phyloP scores from a whole-genome alignment of 2,888 invertebrate species.

The Quadroppia sp. region DNA sequence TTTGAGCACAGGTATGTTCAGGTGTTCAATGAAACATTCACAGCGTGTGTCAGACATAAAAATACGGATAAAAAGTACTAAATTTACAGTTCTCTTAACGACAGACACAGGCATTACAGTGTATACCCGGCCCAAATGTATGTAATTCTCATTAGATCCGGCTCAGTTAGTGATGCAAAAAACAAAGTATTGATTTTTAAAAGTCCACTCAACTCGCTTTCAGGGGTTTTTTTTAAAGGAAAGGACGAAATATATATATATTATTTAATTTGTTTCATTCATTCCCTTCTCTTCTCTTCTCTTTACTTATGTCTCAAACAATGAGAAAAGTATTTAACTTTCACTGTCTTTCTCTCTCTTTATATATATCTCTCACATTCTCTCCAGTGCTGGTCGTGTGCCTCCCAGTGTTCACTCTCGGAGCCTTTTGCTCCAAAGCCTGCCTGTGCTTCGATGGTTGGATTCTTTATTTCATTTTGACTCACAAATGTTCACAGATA shows the following conservation, averaged over 20 bases:
- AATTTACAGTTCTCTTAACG: conserved; percentile 27
- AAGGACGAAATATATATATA: not conserved
- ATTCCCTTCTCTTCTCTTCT: not conserved
- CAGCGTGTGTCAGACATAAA: conserved; percentile 21
- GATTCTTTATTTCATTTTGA: conserved; percentile 34
- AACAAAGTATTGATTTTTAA: conserved; percentile 23
- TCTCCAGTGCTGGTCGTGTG: not conserved
- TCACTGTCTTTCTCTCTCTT: conserved; percentile 18
- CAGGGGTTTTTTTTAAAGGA: not conserved
- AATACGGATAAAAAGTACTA: conserved; percentile 23
- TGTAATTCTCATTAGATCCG: conserved; percentile 30
- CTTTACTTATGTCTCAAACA: conserved; percentile 16
- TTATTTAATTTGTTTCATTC: conserved; percentile 13
- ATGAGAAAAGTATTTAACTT: conserved; percentile 15
- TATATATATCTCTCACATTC: not conserved
- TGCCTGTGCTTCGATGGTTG: conserved; percentile 13
- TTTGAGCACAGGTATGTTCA: not conserved
- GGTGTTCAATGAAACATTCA: conserved; percentile 34
- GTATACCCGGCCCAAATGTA: not conserved
- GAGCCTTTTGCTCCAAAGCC: no score
- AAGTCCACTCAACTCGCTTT: conserved; percentile 23
- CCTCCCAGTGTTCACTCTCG: not conserved
- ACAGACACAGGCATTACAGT: not conserved
- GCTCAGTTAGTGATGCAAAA: conserved; percentile 27
- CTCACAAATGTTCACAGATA: conserved; percentile 19